A percentile compares a stretch with the other conserved stretches of the same genome.
These are phyloP conservation scores for Orgyia antiqua DNA, from an alignment of 2,888 invertebrate species.

Conservation along the genomic window DNA sequence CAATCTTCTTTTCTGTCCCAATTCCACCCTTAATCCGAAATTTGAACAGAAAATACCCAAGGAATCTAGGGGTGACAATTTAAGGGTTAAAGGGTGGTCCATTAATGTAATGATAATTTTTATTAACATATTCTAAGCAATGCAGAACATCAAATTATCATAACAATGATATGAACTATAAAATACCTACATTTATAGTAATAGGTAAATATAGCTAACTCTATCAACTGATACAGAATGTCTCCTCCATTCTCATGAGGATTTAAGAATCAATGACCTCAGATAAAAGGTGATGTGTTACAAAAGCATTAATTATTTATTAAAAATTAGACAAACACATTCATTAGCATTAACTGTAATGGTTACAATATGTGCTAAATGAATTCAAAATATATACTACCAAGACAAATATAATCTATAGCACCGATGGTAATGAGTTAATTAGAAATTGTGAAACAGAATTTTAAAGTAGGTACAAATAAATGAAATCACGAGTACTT, in stretches of 20 bases:
- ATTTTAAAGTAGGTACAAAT: slow-evolving; percentile 75
- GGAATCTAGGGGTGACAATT: no score
- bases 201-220: no score
- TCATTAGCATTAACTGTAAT: slow-evolving; percentile 40
- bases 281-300: slow-evolving; percentile 28
- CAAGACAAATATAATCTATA: slow-evolving; percentile 44
- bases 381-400: slow-evolving; percentile 39
- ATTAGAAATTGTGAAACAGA: slow-evolving; percentile 77
- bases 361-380: slow-evolving; percentile 31
- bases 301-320: slow-evolving; percentile 30
- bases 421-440: slow-evolving; percentile 64
- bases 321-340: slow-evolving; percentile 34
- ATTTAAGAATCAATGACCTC: slow-evolving; percentile 25
- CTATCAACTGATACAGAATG: slow-evolving; percentile 10
- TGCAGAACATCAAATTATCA: no score
- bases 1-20: no score
- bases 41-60: no score
- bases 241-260: slow-evolving; percentile 16
- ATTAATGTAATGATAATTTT: no score
- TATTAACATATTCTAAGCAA: no score
- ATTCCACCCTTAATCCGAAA: no score
- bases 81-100: no score
- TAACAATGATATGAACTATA: no score
- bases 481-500: slow-evolving; percentile 78
- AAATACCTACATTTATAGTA: no score